Percentiles rank a stretch among this genome's conserved stretches.
These are phyloP conservation scores for Aspiorhynchus laticeps DNA, from an alignment of 2,113 vertebrate genomes.

Conservation along the genomic window DNA sequence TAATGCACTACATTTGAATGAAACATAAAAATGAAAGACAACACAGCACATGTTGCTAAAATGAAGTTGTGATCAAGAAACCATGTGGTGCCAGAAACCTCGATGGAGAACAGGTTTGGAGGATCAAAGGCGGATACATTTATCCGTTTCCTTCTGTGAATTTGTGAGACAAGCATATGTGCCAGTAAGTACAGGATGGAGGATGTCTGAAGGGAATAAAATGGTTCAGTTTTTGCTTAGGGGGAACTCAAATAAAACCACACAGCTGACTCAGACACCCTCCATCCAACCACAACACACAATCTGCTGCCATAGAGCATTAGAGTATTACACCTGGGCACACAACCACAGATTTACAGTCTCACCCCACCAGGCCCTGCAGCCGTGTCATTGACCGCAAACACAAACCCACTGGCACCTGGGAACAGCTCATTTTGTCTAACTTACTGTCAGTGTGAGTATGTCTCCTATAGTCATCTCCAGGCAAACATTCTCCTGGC, in stretches of 20 bases:
- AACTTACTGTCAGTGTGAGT: background rate
- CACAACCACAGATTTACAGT: constrained; percentile 8
- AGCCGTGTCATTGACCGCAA: constrained; percentile 25
- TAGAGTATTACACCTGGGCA: constrained; percentile 43
- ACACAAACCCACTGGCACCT: constrained; percentile 26
- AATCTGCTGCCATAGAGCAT: constrained; percentile 12
- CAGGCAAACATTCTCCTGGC: constrained; percentile 26
- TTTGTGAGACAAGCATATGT: constrained; percentile 43
- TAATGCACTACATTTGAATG: constrained; percentile 1
- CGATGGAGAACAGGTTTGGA: background rate
- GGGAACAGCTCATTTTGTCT: background rate
- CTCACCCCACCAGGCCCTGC: constrained; percentile 9
- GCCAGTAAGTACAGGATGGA: constrained; percentile 26
- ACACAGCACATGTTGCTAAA: constrained; percentile 20
- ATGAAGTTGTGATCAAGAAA: constrained; percentile 21
- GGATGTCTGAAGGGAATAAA: constrained; percentile 23
- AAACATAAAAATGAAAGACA: background rate
- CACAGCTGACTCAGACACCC: constrained; percentile 48
- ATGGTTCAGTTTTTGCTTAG: constrained; percentile 35
- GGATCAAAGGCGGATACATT: constrained; percentile 27
- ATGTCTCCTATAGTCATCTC: background rate
- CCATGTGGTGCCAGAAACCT: constrained; percentile 29
- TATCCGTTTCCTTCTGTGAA: constrained; percentile 23
- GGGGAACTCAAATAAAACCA: constrained; percentile 42
- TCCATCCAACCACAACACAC: constrained; percentile 34